phyloP scores from a whole-genome alignment of 2,888 invertebrate genomes.

The Blera fallax region DNA sequence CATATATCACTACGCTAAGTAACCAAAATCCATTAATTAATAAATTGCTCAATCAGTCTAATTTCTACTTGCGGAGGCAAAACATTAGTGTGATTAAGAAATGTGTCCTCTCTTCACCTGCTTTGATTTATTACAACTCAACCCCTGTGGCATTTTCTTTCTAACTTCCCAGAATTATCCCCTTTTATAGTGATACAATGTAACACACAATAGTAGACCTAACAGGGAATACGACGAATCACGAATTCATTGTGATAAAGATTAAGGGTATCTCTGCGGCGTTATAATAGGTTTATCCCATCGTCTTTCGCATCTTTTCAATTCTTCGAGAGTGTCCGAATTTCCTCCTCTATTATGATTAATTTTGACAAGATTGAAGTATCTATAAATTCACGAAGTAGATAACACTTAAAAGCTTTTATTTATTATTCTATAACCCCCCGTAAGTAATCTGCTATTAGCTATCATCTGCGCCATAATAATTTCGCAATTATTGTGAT shows the following conservation, averaged over 20 bases:
- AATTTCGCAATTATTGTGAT: constrained; percentile 14
- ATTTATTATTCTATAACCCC: constrained; percentile 42
- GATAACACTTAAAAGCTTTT: constrained; percentile 50
- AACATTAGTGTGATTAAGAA: constrained; percentile 33
- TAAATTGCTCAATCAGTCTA: constrained; percentile 34
- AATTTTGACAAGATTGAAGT: constrained; percentile 37
- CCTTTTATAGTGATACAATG: neutral
- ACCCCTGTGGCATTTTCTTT: neutral
- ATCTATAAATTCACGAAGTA: constrained; percentile 42
- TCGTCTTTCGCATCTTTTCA: constrained; percentile 18
- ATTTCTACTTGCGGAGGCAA: neutral
- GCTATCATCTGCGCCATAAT: constrained; percentile 10
- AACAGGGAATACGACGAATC: constrained; percentile 6
- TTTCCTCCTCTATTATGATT: constrained; percentile 19
- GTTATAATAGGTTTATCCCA: constrained; percentile 12
- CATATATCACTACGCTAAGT: neutral
- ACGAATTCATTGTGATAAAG: constrained; percentile 18
- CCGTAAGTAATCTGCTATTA: constrained; percentile 45
- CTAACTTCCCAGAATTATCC: constrained; percentile 2
- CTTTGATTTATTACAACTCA: constrained; percentile 51
- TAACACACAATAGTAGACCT: neutral
- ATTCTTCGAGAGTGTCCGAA: neutral
- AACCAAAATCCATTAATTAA: constrained; percentile 45
- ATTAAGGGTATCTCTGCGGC: constrained; percentile 2
- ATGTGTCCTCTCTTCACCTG: constrained; percentile 44